Percentiles rank a stretch among this genome's conserved stretches.
phyloP scores from a whole-genome alignment of 1,140 invertebrate species.

The Nasonia longicornis region DNA sequence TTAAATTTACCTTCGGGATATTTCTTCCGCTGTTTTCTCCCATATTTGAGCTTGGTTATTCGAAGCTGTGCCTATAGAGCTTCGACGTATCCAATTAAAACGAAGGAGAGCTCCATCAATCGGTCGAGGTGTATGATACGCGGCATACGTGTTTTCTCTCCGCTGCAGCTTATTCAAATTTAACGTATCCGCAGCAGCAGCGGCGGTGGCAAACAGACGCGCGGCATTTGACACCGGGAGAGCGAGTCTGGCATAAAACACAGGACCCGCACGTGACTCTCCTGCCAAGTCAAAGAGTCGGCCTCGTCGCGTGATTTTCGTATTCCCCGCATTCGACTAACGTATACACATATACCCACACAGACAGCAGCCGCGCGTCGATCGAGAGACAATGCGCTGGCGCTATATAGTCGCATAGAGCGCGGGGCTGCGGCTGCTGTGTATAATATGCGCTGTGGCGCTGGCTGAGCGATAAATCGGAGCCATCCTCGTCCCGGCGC shows the following conservation, averaged over 20 bases:
- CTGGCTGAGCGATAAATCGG: constrained; percentile 15
- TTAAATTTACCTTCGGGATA: no score
- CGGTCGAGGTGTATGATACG: no score
- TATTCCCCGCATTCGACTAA: constrained; percentile 2
- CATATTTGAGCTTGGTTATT: no score
- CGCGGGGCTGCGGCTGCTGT: background rate
- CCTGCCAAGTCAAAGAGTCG: constrained; percentile 1
- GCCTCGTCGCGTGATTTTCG: background rate
- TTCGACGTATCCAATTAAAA: no score
- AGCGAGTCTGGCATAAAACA: background rate
- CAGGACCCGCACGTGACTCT: background rate
- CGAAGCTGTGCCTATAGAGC: no score
- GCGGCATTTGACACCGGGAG: background rate
- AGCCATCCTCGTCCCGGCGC: background rate
- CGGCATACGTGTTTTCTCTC: background rate
- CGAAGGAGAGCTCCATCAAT: no score
- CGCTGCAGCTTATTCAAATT: background rate
- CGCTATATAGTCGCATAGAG: no score
- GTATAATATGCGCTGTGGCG: background rate
- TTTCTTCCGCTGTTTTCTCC: no score
- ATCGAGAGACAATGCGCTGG: background rate
- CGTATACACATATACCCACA: background rate
- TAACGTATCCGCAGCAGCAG: background rate
- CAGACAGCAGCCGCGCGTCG: background rate
- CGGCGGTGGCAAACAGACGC: background rate